Evolutionary conservation across 2,797 vertebrate genomes (phyloP).

Genomic region (Ctenosaura bakeri): DNA sequence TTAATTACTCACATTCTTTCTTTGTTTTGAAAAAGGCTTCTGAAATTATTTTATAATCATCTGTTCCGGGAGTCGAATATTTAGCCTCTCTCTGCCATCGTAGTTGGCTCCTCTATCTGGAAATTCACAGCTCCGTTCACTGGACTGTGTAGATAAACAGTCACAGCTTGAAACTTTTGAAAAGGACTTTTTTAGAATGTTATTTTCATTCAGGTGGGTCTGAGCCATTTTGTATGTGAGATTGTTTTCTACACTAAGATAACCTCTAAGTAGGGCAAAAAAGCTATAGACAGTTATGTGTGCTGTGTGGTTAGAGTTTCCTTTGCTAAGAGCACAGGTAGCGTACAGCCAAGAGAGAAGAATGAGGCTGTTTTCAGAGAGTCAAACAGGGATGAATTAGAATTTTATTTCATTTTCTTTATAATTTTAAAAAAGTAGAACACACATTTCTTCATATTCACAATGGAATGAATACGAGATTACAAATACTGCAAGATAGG

Average conservation of each 20-base stretch:
- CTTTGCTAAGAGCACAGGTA: not conserved
- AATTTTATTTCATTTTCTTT: not conserved
- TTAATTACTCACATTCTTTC: too few relatives aligned
- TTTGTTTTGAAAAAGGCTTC: too few relatives aligned
- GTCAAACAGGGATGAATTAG: not conserved
- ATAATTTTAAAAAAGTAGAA: not conserved
- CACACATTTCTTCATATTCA: not conserved
- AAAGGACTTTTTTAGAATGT: not conserved
- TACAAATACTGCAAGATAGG: not conserved
- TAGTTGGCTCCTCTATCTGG: not conserved
- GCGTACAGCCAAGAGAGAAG: not conserved
- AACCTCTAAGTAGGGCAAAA: not conserved
- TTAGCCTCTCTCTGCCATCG: too few relatives aligned
- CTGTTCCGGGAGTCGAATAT: too few relatives aligned
- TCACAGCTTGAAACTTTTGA: not conserved
- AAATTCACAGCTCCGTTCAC: slow-evolving; percentile 11
- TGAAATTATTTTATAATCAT: too few relatives aligned
- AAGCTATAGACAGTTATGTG: not conserved
- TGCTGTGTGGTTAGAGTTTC: not conserved
- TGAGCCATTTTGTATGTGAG: slow-evolving; percentile 14
- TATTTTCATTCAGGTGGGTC: slow-evolving; percentile 14
- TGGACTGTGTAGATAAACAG: slow-evolving; percentile 6
- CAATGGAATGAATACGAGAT: not conserved
- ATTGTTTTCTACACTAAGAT: slow-evolving; percentile 8
- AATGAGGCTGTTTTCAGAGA: not conserved